Percentiles rank a stretch among this genome's conserved stretches.
Evolutionary conservation across 2,113 vertebrate species (phyloP).

Genomic region (Axis porcinus): DNA sequence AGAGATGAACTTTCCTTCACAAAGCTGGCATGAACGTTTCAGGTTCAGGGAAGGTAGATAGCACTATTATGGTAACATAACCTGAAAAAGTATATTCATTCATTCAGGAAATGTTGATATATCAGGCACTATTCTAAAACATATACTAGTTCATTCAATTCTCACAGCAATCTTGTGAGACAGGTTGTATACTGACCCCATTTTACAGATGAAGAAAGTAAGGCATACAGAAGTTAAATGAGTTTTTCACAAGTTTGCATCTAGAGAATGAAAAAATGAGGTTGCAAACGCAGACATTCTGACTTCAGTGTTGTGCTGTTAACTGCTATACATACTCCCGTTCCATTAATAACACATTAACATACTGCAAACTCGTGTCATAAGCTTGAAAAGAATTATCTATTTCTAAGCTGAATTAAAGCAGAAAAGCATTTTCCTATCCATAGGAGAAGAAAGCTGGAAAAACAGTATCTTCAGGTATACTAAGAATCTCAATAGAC

Average conservation of each 20-base stretch:
- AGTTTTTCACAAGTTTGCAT: background rate
- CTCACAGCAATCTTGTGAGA: background rate
- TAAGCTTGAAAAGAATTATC: background rate
- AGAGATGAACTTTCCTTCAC: background rate
- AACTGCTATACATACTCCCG: background rate
- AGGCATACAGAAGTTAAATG: background rate
- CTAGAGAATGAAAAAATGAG: background rate
- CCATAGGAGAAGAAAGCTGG: background rate
- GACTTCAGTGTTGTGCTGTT: background rate
- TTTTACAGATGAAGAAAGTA: background rate
- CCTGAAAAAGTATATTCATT: background rate
- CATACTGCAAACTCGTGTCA: background rate
- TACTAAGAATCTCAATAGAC: background rate
- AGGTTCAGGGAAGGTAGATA: background rate
- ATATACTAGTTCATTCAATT: background rate
- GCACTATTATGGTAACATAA: background rate
- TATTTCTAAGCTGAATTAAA: background rate
- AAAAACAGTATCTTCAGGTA: background rate
- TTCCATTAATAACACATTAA: background rate
- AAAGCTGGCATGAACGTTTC: background rate
- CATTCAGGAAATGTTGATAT: background rate
- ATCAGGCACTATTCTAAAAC: background rate
- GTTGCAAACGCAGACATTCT: background rate
- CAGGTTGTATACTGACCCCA: background rate
- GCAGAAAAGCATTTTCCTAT: background rate